Evolutionary conservation across 35 echinoderm and acorn worm species (phyloP), one percentile per base, ranked within the genome.

Genomic region (Acanthaster planci): DNA sequence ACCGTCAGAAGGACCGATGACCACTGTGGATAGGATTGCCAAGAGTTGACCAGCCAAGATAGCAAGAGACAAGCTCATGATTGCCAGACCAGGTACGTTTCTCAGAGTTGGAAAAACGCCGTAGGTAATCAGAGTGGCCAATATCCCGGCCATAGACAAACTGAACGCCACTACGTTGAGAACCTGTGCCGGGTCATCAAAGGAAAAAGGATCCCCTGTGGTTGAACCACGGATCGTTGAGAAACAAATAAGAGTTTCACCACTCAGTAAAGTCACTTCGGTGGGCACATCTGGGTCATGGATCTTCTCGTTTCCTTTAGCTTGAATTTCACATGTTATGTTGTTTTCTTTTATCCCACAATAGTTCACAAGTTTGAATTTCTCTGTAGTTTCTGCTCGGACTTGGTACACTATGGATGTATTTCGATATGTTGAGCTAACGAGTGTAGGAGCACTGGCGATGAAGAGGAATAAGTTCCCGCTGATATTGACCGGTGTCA

Each of bases 31-130:
- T 6, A 60, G 57, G 57, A 60, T 60, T 21, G 57, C 18, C 57
- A 19, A 60, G 6, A 60, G 57, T 60, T 60, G 57, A 19, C 19
- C 57, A 7, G 21, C 57, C 57, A 60, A 60, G 57, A 60, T 60
- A 19, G 57, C 57, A 60, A 60, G 27, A 30, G 57, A 60, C 57
- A 60, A 30, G 57, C 57, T 60, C 57, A 60, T 60, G 57, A 60
- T 30, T 6, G 57, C 57, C 27, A 60, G 27, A 30, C 57, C 57
- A 21, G 18, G 57, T 7, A 30, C 57, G 19, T 60, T 60, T 60
- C 57, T 60, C 8, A 60, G 57, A 60, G 57, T 60, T 22, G 57
- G 27, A 19, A 60, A 60, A 30, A 60, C 57, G 27, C 19, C 7
- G 57, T 60, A 60, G 19, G 57, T 60, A 30, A 60, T 21, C 57